phyloP scores from a whole-genome alignment of 2,113 vertebrate genomes.

The Etheostoma spectabile region DNA sequence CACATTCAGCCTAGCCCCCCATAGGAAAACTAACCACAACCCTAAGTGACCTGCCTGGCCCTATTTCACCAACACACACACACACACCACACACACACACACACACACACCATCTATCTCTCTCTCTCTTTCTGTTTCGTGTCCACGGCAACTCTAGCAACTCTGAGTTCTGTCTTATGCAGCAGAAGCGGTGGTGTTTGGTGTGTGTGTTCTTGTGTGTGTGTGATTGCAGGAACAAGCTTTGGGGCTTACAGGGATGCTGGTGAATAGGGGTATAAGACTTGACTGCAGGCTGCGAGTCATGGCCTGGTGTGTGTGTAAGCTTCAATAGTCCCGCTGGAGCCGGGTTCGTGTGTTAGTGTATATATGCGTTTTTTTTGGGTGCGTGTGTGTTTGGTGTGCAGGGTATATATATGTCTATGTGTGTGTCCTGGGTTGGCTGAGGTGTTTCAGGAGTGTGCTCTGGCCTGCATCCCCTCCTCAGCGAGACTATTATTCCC shows the following conservation, averaged over 20 bases:
- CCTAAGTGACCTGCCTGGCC: conserved; percentile 50
- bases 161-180: conserved; percentile 74
- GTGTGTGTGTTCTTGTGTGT: conserved; percentile 33
- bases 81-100: conserved; percentile 25
- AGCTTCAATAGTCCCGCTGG: conserved; percentile 90
- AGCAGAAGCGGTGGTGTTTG: conserved; percentile 60
- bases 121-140: conserved; percentile 40
- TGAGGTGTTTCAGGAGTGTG: conserved; percentile 47
- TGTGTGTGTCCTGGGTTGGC: conserved; percentile 9
- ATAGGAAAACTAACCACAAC: conserved; percentile 62
- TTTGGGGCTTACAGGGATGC: conserved; percentile 70
- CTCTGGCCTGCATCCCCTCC: conserved; percentile 70
- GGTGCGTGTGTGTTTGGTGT: conserved; percentile 32
- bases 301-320: conserved; percentile 82
- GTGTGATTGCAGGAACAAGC: conserved; percentile 69
- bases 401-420: conserved; percentile 22
- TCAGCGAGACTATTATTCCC: conserved; percentile 78
- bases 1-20: conserved; percentile 21
- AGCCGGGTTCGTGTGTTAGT: conserved; percentile 79
- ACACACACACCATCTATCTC: conserved; percentile 33
- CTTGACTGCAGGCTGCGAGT: conserved; percentile 76
- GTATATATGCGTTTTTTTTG: background rate
- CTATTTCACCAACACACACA: conserved; percentile 6
- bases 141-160: conserved; percentile 54
- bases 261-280: conserved; percentile 77